Percentiles rank a stretch among this genome's conserved stretches.
Conservation (phyloP, 2,888 invertebrate species). For the Hydriomena furcata region DNA sequence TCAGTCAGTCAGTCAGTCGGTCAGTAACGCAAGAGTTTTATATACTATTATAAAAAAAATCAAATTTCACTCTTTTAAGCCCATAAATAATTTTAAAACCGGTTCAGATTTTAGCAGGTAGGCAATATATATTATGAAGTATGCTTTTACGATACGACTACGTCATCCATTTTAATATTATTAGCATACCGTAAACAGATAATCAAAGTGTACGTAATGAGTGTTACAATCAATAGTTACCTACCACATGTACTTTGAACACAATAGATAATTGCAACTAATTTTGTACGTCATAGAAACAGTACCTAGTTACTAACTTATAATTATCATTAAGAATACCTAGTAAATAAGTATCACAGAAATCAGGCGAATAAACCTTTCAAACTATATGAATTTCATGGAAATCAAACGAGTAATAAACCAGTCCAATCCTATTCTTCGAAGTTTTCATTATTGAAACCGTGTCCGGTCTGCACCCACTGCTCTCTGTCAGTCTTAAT, state of each 20-base stretch:
- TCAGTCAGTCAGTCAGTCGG: too few species aligned
- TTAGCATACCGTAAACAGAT: constrained; percentile 19
- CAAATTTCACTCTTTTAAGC: too few species aligned
- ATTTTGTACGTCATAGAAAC: constrained; percentile 6
- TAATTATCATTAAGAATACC: neutral
- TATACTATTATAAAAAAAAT: too few species aligned
- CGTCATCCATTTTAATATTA: constrained; percentile 19
- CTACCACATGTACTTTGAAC: constrained; percentile 2
- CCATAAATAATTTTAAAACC: neutral
- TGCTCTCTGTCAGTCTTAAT: too few species aligned
- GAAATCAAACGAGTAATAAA: too few species aligned
- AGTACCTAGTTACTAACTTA: neutral
- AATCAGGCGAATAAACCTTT: too few species aligned
- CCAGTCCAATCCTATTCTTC: too few species aligned
- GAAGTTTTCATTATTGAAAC: too few species aligned
- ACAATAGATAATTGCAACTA: constrained; percentile 20
- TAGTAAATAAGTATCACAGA: too few species aligned
- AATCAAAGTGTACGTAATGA: constrained; percentile 18
- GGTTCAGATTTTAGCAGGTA: neutral
- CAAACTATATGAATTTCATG: too few species aligned
- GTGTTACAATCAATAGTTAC: constrained; percentile 18
- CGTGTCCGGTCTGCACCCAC: too few species aligned
- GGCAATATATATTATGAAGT: neutral
- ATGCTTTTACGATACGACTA: neutral
- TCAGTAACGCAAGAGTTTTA: too few species aligned